Evolutionary conservation across 2,888 invertebrate species (phyloP).

Genomic region (Spialia ferax): DNA sequence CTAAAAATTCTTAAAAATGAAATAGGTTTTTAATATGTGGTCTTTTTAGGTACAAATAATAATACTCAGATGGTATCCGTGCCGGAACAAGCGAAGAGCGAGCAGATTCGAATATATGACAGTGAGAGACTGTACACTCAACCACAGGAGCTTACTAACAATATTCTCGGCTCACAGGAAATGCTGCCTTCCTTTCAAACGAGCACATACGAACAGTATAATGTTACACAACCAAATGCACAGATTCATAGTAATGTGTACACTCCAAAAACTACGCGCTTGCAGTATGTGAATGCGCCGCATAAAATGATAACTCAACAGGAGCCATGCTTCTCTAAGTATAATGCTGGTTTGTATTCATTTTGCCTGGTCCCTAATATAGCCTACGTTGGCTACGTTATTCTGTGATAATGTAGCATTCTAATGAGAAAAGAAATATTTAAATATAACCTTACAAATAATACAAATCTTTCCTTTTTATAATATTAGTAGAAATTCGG

Average conservation of each 20-base stretch:
- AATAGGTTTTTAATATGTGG: constrained; percentile 37
- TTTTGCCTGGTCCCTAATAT: background rate
- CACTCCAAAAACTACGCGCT: constrained; percentile 60
- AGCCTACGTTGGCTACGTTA: no score
- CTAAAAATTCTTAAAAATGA: background rate
- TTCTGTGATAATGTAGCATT: no score
- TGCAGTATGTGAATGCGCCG: constrained; percentile 65
- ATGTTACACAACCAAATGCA: constrained; percentile 54
- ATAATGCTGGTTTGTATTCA: constrained; percentile 64
- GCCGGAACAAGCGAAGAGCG: constrained; percentile 72
- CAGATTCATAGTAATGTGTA: constrained; percentile 62
- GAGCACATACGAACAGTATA: constrained; percentile 61
- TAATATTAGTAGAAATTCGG: no score
- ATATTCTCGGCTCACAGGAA: constrained; percentile 67
- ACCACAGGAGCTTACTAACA: constrained; percentile 67
- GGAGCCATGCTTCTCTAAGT: constrained; percentile 70
- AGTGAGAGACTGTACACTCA: constrained; percentile 69
- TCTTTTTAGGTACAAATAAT: constrained; percentile 68
- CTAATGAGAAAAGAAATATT: no score
- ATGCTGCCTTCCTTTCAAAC: constrained; percentile 67
- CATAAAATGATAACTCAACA: constrained; percentile 67
- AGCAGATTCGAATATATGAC: constrained; percentile 75
- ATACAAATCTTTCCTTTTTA: no score
- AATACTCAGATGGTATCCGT: constrained; percentile 78
- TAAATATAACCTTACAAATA: no score